phyloP scores from a whole-genome alignment of 1,140 invertebrate species.

The Solenopsis invicta region DNA sequence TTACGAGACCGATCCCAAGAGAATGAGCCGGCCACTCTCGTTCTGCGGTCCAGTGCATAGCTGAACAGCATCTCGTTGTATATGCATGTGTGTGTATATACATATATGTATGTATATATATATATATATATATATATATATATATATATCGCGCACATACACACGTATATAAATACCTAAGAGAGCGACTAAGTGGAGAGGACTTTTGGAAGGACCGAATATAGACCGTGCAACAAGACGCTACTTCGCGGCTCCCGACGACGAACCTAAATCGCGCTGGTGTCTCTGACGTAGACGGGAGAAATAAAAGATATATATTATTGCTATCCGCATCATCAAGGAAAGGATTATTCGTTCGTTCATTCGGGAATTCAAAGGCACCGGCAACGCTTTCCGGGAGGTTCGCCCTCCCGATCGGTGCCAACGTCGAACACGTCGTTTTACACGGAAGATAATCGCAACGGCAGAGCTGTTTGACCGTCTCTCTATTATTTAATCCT shows the following conservation, averaged over 20 bases:
- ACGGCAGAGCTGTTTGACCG: background rate
- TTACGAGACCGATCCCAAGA: constrained; percentile 71
- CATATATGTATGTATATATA: constrained; percentile 4
- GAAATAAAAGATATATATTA: constrained; percentile 65
- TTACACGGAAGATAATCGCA: constrained; percentile 1
- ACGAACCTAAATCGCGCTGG: constrained; percentile 58
- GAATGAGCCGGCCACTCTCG: constrained; percentile 77
- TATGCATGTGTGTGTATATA: background rate
- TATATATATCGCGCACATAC: constrained; percentile 18
- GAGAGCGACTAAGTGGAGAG: constrained; percentile 66
- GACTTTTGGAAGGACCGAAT: constrained; percentile 69
- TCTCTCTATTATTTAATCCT: background rate
- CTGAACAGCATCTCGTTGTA: constrained; percentile 61
- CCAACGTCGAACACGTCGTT: constrained; percentile 57
- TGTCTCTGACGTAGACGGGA: constrained; percentile 52
- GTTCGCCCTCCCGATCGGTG: constrained; percentile 62
- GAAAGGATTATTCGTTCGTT: constrained; percentile 72
- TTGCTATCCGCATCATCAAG: constrained; percentile 70
- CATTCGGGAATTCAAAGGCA: constrained; percentile 78
- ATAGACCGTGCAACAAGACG: constrained; percentile 71
- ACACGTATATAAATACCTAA: constrained; percentile 64
- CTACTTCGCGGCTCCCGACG: constrained; percentile 61
- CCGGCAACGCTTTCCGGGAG: constrained; percentile 78
- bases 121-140: constrained; percentile 36
- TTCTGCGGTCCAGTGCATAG: constrained; percentile 54